phyloP scores from a whole-genome alignment of 2,113 vertebrate genomes.

The Bubo blakistoni region DNA sequence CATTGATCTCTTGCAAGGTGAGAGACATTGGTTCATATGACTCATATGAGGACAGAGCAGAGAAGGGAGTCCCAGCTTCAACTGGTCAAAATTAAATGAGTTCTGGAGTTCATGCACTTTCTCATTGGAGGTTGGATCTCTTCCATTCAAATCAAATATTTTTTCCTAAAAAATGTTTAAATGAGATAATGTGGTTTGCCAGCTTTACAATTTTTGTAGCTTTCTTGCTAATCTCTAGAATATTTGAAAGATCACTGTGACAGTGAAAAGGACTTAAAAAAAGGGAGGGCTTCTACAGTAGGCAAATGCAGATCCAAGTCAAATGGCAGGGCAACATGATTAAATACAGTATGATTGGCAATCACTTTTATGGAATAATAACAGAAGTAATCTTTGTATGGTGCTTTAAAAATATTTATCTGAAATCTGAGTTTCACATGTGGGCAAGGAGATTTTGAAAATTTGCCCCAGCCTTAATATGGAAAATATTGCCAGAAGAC shows the following conservation, averaged over 20 bases:
- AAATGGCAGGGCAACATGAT: background rate
- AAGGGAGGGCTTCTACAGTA: background rate
- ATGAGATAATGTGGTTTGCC: background rate
- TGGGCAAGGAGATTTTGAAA: background rate
- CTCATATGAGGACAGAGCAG: background rate
- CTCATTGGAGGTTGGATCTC: background rate
- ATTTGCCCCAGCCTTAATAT: background rate
- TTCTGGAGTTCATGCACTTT: background rate
- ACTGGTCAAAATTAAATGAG: background rate
- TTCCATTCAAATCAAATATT: background rate
- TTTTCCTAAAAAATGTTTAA: background rate
- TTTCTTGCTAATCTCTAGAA: background rate
- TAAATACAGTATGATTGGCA: background rate
- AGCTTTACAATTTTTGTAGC: background rate
- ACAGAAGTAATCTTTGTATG: background rate
- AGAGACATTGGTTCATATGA: background rate
- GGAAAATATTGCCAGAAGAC: background rate
- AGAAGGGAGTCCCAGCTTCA: background rate
- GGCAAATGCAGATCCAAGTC: background rate
- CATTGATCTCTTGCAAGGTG: background rate
- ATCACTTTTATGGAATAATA: background rate
- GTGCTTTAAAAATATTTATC: background rate
- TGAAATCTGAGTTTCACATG: background rate
- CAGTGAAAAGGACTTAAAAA: background rate
- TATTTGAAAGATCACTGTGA: background rate